These are phyloP conservation scores for Eupithecia inturbata DNA, from an alignment of 2,888 invertebrate species.

Conservation along the genomic window DNA sequence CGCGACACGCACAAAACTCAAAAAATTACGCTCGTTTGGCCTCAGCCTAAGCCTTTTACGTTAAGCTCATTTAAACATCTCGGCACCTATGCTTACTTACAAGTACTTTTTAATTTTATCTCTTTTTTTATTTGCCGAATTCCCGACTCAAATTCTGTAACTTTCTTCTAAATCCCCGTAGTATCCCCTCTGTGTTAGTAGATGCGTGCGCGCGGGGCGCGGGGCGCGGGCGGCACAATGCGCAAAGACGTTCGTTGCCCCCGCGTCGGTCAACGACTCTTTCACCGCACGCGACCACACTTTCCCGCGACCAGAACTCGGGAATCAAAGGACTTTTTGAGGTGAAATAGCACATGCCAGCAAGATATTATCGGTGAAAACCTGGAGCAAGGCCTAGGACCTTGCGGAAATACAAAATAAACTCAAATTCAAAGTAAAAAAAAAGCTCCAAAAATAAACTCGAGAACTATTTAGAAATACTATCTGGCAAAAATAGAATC, in stretches of 20 bases:
- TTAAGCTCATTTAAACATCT: neutral
- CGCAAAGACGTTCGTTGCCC: conserved; percentile 84
- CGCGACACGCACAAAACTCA: neutral
- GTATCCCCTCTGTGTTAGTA: conserved; percentile 38
- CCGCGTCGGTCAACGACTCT: conserved; percentile 81
- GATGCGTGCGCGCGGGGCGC: conserved; percentile 56
- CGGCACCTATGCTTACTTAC: neutral
- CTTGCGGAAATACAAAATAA: no score
- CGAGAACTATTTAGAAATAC: no score
- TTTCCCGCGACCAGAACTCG: conserved; percentile 70
- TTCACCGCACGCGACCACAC: conserved; percentile 80
- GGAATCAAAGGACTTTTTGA: conserved; percentile 1
- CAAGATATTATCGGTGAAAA: neutral
- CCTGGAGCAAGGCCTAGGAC: neutral
- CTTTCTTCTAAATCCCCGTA: neutral
- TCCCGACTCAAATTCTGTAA: neutral
- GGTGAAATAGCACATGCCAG: conserved; percentile 4
- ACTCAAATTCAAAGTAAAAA: neutral
- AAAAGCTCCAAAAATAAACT: neutral
- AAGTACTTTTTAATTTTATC: neutral
- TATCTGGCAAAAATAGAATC: neutral
- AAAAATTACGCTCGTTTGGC: neutral
- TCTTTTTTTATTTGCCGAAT: neutral
- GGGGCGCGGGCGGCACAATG: conserved; percentile 56
- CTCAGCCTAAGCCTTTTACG: neutral